Evolutionary conservation across 2,113 vertebrate genomes (phyloP), one percentile per base, ranked within the genome.

Genomic region (Vireo altiloquus): DNA sequence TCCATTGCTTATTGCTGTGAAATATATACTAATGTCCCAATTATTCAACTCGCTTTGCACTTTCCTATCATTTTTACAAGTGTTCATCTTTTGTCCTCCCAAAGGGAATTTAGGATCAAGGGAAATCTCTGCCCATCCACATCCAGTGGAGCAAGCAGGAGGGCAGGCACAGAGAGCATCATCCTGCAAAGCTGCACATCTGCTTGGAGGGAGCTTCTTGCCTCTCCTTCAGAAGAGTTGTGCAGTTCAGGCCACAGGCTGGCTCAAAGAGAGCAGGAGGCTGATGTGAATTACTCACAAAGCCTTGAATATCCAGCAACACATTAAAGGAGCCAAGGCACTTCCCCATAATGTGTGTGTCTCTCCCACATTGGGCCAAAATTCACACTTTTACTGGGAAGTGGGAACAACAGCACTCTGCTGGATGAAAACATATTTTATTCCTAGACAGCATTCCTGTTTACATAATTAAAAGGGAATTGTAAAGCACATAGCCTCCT

Each of bases 1-100:
- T 63, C 47, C 31, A 14, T 57, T 88, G 44, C 64, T 94, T 44
- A 46, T 92, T 24, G 5, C 28, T 68, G 31, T 92, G 79, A 89
- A 76, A 40, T 39, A 10, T 17, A 56, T 18, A 20, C 22, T 30
- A 59, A 24, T 16, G 39, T 70, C 78, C 63, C 0, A 0, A 15
- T 89, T 70, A 83, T 71, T 86, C 56, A 71, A 30, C 19, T 89
- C 1, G 0, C 21, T 87, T 84, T 0, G 1, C 15, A 19, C 33
- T 77, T 94, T 31, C 20, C 39, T 85, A 2, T 77, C 50, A 59
- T 77, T 90, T 94, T 77, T 42, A 53, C 35, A 86, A n/a, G 18
- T 9, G 7, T 40, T 88, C 25, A 14, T 66, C 28, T 57, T 87
- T 79, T 72, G 63, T 69, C 5, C 37, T 92, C 46, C 54, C 35